These are phyloP conservation scores for Melinaea menophilus DNA, from an alignment of 2,888 invertebrate species.

Conservation along the genomic window DNA sequence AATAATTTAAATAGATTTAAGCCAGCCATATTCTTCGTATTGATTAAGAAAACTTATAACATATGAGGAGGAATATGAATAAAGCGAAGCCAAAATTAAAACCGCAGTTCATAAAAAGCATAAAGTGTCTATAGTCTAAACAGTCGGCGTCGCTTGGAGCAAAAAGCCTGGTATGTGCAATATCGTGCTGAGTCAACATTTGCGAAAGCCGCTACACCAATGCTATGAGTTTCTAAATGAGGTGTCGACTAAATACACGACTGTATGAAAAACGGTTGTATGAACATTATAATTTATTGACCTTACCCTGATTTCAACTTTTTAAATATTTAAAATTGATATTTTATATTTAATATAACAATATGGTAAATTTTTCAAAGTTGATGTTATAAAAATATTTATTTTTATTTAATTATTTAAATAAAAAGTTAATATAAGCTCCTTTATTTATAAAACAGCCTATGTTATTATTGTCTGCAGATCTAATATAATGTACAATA, in stretches of 20 bases:
- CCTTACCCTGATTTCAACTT: not conserved
- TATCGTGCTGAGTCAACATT: conserved; percentile 66
- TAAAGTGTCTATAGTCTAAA: not conserved
- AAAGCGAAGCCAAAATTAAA: conserved; percentile 5
- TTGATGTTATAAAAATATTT: too few species aligned
- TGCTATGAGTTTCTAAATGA: conserved; percentile 55
- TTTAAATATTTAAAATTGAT: not conserved
- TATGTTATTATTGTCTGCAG: too few species aligned
- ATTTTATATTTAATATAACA: too few species aligned
- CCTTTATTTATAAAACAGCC: too few species aligned
- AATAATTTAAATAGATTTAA: not conserved
- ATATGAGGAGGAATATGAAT: conserved; percentile 5
- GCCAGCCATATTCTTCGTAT: not conserved
- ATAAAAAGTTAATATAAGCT: too few species aligned
- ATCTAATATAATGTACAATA: too few species aligned
- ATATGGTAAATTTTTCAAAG: too few species aligned
- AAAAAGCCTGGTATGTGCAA: conserved; percentile 44
- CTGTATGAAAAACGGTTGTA: conserved; percentile 12
- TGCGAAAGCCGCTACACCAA: conserved; percentile 55
- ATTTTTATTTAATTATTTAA: too few species aligned
- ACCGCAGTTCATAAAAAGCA: conserved; percentile 4
- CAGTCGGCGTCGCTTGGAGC: conserved; percentile 21
- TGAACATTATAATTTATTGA: not conserved
- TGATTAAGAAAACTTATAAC: not conserved
- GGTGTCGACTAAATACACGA: conserved; percentile 32